Conservation (phyloP, 2,113 vertebrate species). For the Sapajus apella region DNA sequence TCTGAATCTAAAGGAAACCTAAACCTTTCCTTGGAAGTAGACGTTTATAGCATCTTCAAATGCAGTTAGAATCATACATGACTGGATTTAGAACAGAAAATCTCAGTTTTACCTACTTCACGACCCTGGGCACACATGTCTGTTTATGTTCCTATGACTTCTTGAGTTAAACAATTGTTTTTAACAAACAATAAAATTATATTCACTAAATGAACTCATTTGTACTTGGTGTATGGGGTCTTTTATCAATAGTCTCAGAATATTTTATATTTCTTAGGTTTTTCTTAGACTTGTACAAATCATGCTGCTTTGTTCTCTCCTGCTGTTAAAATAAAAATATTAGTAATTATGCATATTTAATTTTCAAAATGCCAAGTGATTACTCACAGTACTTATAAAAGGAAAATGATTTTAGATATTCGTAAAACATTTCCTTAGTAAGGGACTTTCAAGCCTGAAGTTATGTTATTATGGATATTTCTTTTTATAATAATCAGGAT, state of each 20-base stretch:
- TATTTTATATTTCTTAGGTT: slow-evolving; percentile 45
- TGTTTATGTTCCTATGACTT: not conserved
- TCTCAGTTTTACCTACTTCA: not conserved
- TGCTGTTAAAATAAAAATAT: slow-evolving; percentile 66
- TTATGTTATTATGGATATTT: not conserved
- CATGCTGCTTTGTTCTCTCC: slow-evolving; percentile 43
- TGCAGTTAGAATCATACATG: not conserved
- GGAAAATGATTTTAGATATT: slow-evolving; percentile 42
- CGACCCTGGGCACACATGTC: not conserved
- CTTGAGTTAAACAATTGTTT: not conserved
- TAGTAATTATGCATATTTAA: slow-evolving; percentile 66
- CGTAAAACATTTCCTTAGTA: slow-evolving; percentile 8
- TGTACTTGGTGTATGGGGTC: not conserved
- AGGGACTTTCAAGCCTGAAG: not conserved
- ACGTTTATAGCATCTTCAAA: not conserved
- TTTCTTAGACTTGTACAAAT: slow-evolving; percentile 15
- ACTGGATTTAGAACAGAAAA: slow-evolving; percentile 4
- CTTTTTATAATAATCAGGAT: not conserved
- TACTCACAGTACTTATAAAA: slow-evolving; percentile 57
- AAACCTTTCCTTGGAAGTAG: not conserved
- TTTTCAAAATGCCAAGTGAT: slow-evolving; percentile 65
- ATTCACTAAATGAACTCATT: not conserved
- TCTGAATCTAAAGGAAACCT: not conserved
- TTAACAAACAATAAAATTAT: slow-evolving; percentile 1
- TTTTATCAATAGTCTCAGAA: slow-evolving; percentile 6